Evolutionary conservation across 2,797 vertebrate genomes (phyloP).

Genomic region (Erpetoichthys calabaricus): DNA sequence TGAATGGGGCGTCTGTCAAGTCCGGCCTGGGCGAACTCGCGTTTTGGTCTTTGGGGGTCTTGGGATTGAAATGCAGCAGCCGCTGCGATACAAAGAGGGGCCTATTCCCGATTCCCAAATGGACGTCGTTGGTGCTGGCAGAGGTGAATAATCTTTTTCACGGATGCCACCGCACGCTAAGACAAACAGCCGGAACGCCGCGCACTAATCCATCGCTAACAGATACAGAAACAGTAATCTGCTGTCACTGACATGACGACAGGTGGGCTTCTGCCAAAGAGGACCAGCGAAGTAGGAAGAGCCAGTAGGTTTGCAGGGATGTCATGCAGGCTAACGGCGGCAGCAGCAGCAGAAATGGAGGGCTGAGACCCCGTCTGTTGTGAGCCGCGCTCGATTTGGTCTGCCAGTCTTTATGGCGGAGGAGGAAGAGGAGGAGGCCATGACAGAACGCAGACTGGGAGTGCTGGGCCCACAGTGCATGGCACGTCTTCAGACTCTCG

Average conservation of each 20-base stretch:
- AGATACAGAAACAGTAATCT: neutral
- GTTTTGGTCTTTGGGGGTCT: too few species aligned
- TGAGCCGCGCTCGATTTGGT: neutral
- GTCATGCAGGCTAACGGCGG: neutral
- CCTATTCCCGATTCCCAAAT: too few species aligned
- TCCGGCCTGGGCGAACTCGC: too few species aligned
- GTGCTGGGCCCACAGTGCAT: too few species aligned
- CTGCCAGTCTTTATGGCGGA: too few species aligned
- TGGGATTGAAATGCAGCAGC: too few species aligned
- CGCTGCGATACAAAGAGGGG: too few species aligned
- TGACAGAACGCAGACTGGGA: too few species aligned
- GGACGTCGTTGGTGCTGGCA: too few species aligned
- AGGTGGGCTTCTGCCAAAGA: neutral
- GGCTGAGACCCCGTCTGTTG: neutral
- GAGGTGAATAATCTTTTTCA: neutral
- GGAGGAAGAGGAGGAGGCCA: too few species aligned
- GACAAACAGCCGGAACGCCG: neutral
- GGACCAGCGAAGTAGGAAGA: constrained; percentile 2
- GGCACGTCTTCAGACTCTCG: too few species aligned
- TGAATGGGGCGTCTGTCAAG: too few species aligned
- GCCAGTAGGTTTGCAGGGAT: constrained; percentile 1
- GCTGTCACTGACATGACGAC: neutral
- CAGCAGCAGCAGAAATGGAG: neutral
- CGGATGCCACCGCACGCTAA: neutral
- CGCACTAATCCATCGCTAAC: neutral